Conservation (phyloP, 1,140 invertebrate species). For the Heterodera schachtii region DNA sequence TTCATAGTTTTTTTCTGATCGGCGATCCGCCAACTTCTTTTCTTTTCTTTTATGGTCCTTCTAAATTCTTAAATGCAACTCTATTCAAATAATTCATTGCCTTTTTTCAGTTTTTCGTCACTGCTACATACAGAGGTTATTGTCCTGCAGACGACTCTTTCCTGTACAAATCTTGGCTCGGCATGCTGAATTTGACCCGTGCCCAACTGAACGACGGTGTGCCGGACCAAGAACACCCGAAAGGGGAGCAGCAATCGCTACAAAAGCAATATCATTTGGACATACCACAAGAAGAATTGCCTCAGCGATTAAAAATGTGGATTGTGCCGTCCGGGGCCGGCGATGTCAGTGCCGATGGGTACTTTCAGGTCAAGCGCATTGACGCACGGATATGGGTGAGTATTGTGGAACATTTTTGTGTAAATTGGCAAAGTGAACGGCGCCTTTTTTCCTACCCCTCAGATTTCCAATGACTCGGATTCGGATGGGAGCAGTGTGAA, state of each 20-base stretch:
- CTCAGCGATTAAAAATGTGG: neutral
- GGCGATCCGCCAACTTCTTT: no score
- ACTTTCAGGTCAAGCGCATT: neutral
- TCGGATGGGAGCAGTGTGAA: neutral
- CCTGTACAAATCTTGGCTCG: neutral
- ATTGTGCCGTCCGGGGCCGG: neutral
- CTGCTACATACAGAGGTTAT: neutral
- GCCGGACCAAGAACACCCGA: neutral
- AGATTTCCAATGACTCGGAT: neutral
- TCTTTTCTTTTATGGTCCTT: no score
- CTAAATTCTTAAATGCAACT: no score
- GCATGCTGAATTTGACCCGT: neutral
- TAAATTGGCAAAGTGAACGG: no score
- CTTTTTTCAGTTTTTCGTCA: neutral
- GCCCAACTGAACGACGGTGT: neutral
- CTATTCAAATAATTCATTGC: no score
- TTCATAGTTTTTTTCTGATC: no score
- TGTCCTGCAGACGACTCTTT: neutral
- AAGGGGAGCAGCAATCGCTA: neutral
- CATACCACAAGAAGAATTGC: neutral
- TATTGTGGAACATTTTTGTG: no score
- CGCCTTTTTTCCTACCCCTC: no score
- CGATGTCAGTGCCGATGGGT: neutral
- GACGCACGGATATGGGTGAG: constrained; percentile 7
- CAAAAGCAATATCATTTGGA: neutral